Evolutionary conservation across 2,797 vertebrate genomes (phyloP).

Genomic region (Babyrousa celebensis): DNA sequence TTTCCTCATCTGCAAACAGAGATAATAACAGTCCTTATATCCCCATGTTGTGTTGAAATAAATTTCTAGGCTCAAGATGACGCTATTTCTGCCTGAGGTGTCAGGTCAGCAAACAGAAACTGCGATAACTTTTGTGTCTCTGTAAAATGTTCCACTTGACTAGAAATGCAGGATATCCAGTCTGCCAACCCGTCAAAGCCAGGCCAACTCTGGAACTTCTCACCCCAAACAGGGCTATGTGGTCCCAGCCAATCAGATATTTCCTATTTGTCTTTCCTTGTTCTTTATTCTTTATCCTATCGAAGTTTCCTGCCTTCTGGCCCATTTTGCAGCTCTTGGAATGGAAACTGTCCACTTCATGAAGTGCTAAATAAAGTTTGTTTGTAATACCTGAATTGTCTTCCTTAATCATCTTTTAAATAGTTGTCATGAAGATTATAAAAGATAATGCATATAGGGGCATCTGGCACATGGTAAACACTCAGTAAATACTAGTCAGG

Average conservation of each 20-base stretch:
- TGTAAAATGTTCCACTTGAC: background rate
- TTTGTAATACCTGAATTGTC: background rate
- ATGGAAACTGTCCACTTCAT: background rate
- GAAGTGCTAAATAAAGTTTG: constrained; percentile 4
- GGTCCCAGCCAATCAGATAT: background rate
- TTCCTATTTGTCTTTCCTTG: constrained; percentile 40
- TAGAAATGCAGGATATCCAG: background rate
- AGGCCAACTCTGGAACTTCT: background rate
- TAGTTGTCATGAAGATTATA: constrained; percentile 39
- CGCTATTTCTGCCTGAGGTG: background rate
- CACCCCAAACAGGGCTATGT: background rate
- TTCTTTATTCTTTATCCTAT: background rate
- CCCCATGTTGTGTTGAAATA: constrained; percentile 20
- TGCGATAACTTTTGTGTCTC: background rate
- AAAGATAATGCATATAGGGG: background rate
- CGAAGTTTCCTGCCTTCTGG: background rate
- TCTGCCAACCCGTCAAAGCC: background rate
- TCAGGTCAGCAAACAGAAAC: background rate
- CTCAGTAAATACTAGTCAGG: constrained; percentile 25
- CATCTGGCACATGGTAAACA: background rate
- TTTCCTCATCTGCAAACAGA: constrained; percentile 34
- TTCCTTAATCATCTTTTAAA: background rate
- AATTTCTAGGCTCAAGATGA: background rate
- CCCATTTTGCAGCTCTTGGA: background rate
- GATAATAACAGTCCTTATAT: background rate